Evolutionary conservation across 2,113 vertebrate species (phyloP).

Genomic region (Onychostoma macrolepis): DNA sequence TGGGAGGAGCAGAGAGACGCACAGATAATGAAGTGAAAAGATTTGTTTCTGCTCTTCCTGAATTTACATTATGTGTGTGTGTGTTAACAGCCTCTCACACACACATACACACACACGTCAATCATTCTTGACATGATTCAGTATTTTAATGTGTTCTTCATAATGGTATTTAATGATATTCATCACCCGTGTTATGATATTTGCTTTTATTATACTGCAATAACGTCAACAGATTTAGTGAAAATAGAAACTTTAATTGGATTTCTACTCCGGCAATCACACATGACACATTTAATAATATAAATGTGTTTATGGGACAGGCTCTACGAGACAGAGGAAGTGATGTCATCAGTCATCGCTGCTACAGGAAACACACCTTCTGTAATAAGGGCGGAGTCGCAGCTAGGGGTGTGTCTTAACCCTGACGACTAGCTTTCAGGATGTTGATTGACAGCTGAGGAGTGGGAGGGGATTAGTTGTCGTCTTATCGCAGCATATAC

Average conservation of each 20-base stretch:
- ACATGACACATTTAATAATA: slow-evolving; percentile 49
- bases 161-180: not conserved
- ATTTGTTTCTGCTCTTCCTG: not conserved
- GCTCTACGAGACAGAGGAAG: slow-evolving; percentile 19
- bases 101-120: not conserved
- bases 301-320: slow-evolving; percentile 30
- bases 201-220: slow-evolving; percentile 7
- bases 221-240: slow-evolving; percentile 44
- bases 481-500: slow-evolving; percentile 64
- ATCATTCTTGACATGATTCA: not conserved
- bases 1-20: not conserved
- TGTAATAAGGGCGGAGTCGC: not conserved
- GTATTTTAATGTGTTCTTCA: not conserved
- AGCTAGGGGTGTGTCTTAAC: not conserved
- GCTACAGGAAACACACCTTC: not conserved
- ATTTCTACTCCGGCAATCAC: slow-evolving; percentile 59
- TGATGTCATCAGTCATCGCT: slow-evolving; percentile 8
- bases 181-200: not conserved
- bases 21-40: not conserved
- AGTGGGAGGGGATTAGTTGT: slow-evolving; percentile 56
- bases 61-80: not conserved
- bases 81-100: not conserved
- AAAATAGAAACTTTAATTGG: slow-evolving; percentile 71
- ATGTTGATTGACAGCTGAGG: slow-evolving; percentile 17
- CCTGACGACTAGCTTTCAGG: not conserved